A percentile compares a stretch with the other conserved stretches of the same genome.
Evolutionary conservation across 2,888 invertebrate species (phyloP).

Genomic region (Diadegma fenestrale): DNA sequence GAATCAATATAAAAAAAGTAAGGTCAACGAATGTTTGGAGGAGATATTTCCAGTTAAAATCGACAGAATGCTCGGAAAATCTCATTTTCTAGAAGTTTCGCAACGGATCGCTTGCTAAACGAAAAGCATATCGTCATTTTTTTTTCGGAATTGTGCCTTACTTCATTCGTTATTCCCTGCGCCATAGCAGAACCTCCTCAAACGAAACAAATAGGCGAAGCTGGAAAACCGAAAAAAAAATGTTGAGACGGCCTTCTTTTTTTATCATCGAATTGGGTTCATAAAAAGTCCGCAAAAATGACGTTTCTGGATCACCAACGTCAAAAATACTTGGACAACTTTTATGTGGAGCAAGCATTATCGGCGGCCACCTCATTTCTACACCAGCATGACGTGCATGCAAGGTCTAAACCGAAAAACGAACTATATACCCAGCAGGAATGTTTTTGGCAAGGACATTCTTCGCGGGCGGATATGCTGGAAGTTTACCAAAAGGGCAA

Average conservation of each 20-base stretch:
- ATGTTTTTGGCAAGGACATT: slow-evolving; percentile 76
- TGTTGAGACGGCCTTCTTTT: background rate
- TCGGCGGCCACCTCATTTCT: no score
- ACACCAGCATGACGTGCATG: no score
- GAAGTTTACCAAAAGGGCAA: slow-evolving; percentile 79
- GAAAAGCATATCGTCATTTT: no score
- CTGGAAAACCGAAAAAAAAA: background rate
- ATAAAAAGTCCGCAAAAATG: background rate
- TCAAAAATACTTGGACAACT: background rate
- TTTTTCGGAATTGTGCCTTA: no score
- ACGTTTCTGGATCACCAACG: background rate
- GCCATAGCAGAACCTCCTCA: no score
- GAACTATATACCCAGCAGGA: slow-evolving; percentile 65
- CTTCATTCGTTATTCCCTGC: no score
- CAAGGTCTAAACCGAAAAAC: slow-evolving; percentile 1
- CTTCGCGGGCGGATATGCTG: slow-evolving; percentile 71
- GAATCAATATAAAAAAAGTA: no score
- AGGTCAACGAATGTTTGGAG: no score
- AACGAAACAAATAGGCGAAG: slow-evolving; percentile 37
- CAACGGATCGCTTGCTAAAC: no score
- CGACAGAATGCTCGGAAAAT: no score
- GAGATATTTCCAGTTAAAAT: no score
- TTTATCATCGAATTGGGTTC: background rate
- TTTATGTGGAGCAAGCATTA: background rate
- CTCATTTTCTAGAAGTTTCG: no score